These are phyloP conservation scores for Upupa epops DNA, from an alignment of 2,113 vertebrate genomes.

Conservation along the genomic window DNA sequence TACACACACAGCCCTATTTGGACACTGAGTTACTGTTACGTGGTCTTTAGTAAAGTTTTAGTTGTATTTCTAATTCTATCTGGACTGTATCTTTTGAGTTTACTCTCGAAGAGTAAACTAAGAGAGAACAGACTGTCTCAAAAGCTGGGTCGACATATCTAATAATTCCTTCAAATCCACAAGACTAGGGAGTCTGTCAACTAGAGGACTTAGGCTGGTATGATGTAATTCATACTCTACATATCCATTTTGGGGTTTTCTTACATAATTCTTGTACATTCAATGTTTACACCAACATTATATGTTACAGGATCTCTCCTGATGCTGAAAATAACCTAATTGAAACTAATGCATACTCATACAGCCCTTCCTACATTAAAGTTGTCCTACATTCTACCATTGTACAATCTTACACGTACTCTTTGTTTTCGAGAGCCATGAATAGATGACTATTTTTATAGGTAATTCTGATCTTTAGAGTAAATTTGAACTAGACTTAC, in stretches of 20 bases:
- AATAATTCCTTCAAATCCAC: neutral
- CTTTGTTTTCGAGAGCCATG: neutral
- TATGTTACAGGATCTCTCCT: neutral
- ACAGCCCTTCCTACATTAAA: neutral
- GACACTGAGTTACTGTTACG: neutral
- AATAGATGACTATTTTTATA: neutral
- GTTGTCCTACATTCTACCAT: neutral
- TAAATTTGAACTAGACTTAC: neutral
- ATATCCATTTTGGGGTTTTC: neutral
- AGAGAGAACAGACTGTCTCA: neutral
- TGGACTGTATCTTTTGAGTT: neutral
- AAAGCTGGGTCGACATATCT: neutral
- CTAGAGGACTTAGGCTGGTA: neutral
- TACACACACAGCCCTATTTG: neutral
- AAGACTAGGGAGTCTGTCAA: neutral
- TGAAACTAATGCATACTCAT: neutral
- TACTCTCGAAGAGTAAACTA: neutral
- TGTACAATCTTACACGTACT: neutral
- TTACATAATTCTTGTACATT: neutral
- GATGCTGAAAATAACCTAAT: neutral
- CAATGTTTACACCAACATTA: neutral
- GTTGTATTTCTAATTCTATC: neutral
- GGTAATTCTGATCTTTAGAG: neutral
- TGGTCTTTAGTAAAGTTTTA: neutral
- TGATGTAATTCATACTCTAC: neutral